Evolutionary conservation across 2,797 vertebrate genomes (phyloP).

Genomic region (Hipposideros larvatus): DNA sequence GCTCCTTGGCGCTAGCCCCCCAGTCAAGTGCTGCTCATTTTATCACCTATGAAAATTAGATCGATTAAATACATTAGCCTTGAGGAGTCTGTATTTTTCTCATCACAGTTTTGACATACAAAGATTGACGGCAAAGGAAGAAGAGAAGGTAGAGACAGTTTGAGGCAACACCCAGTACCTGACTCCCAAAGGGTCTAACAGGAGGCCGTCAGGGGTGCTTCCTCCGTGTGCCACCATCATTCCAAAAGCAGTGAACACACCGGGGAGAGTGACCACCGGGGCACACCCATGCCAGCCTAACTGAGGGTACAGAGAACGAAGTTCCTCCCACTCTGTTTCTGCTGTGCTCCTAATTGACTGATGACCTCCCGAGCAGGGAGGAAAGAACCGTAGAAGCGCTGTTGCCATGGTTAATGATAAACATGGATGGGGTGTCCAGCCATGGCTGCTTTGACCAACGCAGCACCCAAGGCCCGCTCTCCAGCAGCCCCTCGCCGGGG

Average conservation of each 20-base stretch:
- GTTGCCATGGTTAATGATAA: neutral
- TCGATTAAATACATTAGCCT: neutral
- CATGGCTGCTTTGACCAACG: neutral
- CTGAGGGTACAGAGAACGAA: neutral
- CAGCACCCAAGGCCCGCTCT: neutral
- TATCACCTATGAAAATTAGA: neutral
- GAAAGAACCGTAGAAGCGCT: too few relatives aligned
- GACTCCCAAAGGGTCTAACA: neutral
- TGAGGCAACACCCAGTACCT: neutral
- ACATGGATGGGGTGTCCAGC: neutral
- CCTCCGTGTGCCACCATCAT: rapidly evolving
- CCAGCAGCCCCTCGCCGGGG: neutral
- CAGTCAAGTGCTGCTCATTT: neutral
- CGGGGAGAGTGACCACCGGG: neutral
- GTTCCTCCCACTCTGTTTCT: too few relatives aligned
- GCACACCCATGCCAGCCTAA: too few relatives aligned
- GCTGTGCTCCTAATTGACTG: neutral
- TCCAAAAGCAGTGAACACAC: neutral
- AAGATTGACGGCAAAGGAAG: neutral
- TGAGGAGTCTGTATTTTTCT: neutral
- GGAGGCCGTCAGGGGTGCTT: neutral
- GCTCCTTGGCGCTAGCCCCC: neutral
- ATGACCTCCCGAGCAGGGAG: neutral
- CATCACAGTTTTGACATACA: neutral
- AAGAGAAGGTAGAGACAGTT: neutral